Evolutionary conservation across 2,113 vertebrate genomes (phyloP), one percentile per base, ranked within the genome.

Genomic region (Prochilodus magdalenae): DNA sequence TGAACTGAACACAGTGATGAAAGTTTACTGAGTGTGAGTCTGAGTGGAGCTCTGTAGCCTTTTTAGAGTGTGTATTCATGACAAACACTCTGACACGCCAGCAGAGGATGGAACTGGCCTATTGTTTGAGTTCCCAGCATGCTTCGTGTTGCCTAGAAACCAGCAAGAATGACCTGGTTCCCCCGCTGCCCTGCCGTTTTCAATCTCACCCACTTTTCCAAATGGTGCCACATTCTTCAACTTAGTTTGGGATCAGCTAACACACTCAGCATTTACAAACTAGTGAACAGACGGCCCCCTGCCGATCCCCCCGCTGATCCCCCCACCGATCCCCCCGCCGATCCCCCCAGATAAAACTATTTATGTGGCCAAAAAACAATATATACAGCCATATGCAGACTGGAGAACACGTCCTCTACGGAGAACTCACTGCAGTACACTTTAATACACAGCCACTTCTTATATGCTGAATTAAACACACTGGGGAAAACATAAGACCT

Each of bases 101-200:
- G 44, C 84, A 88, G 81, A 87, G 80, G 69, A 86, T 53, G 24
- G 87, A 83, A 87, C 80, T 71, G 26, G 74, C 85, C 86, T 76
- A 85, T 86, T 88, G 89, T 88, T 88, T 86, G 85, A 88, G 76
- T 81, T 89, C 71, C 75, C 75, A 83, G 72, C 73, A 77, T 87
- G 87, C 84, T 0, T 88, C 88, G 88, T 90, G 92, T 93, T 93
- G 92, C 93, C 90, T 89, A 88, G 92, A 85, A 88, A 94, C 92
- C 65, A 12, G 55, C 81, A 86, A 87, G 86, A 86, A 89, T 90
- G 81, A 88, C 85, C 84, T 33, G 44, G 65, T 75, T 75, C 79
- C 77, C 80, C 49, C 29, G 65, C 27, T 70, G 22, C 62, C 53
- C 40, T 24, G 14, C 57, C 26, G 74, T 79, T 87, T 79, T 88